Conservation (phyloP, 2,113 vertebrate species). For the Deroptyus accipitrinus region DNA sequence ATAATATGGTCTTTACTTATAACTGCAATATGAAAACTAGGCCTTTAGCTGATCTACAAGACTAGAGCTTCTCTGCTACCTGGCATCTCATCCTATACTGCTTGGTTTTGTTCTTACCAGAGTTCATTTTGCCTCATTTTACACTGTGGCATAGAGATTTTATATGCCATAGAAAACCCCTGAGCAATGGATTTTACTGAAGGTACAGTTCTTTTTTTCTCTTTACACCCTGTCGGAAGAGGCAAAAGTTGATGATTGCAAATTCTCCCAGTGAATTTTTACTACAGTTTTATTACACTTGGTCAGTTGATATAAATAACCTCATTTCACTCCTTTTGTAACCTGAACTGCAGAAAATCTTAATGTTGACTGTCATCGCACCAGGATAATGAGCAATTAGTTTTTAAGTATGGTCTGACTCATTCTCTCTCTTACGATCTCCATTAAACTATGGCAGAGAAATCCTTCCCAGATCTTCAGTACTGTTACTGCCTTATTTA, state of each 20-base stretch:
- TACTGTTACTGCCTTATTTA: background rate
- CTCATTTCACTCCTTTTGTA: background rate
- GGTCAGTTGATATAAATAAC: slow-evolving; percentile 3
- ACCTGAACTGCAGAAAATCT: background rate
- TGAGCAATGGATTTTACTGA: background rate
- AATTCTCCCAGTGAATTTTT: background rate
- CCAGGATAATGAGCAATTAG: background rate
- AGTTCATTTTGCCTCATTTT: background rate
- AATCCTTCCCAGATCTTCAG: background rate
- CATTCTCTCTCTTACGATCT: background rate
- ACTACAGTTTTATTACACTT: background rate
- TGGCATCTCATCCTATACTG: background rate
- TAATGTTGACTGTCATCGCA: background rate
- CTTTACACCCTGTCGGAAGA: background rate
- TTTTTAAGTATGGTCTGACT: background rate
- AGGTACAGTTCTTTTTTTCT: background rate
- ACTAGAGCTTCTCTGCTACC: background rate
- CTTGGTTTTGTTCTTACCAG: background rate
- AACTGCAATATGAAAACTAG: background rate
- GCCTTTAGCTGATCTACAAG: background rate
- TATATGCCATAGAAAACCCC: background rate
- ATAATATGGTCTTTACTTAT: background rate
- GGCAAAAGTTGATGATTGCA: background rate
- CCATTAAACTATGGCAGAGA: background rate
- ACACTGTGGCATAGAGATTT: background rate